These are phyloP conservation scores for Enteromius unitaeniatus DNA, from an alignment of 2,797 vertebrate genomes.

Conservation along the genomic window DNA sequence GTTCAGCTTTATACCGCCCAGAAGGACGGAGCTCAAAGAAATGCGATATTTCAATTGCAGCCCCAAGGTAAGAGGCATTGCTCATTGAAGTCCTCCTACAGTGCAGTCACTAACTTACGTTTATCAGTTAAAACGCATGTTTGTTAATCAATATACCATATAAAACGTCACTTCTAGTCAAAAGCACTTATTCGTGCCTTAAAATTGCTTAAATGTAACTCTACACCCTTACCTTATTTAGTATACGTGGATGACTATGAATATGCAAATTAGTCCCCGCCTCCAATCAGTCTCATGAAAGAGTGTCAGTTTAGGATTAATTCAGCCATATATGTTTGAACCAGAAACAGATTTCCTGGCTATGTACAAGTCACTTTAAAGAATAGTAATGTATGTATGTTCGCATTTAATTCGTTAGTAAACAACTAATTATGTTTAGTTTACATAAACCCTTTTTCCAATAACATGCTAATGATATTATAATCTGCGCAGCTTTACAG, in stretches of 20 bases:
- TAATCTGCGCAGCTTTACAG: neutral
- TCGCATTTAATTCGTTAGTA: neutral
- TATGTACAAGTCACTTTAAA: neutral
- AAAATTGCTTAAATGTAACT: neutral
- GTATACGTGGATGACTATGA: neutral
- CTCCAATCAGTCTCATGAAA: neutral
- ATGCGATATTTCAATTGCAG: constrained; percentile 67
- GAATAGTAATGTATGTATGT: neutral
- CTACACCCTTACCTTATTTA: neutral
- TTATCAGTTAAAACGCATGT: neutral
- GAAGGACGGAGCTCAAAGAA: constrained; percentile 67
- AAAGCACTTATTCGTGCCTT: neutral
- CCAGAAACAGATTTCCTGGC: neutral
- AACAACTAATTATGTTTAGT: neutral
- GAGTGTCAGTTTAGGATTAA: neutral
- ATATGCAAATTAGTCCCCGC: neutral
- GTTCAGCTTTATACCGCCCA: constrained; percentile 72
- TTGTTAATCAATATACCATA: neutral
- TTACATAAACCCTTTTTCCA: neutral
- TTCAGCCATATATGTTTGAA: neutral
- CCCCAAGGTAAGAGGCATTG: constrained; percentile 62
- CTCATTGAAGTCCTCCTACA: neutral
- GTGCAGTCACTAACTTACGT: neutral
- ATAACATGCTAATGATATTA: neutral
- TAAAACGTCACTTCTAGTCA: neutral